phyloP scores from a whole-genome alignment of 2,113 vertebrate genomes.

The Heloderma charlesbogerti region DNA sequence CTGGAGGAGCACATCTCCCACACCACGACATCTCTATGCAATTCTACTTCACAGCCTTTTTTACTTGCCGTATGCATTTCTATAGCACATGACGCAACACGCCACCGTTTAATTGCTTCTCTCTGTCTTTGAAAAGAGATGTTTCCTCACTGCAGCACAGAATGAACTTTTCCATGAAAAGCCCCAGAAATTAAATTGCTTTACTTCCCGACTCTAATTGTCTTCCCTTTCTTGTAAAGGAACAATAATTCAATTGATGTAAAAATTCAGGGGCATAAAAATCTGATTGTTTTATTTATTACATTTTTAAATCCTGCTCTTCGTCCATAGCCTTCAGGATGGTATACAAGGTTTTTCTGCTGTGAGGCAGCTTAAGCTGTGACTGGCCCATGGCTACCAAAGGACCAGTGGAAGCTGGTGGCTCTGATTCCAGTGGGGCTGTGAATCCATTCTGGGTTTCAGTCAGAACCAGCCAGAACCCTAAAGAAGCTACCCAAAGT shows the following conservation, averaged over 20 bases:
- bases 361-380: no score
- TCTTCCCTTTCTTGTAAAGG: neutral
- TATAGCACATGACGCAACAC: constrained; percentile 3
- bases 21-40: constrained; percentile 57
- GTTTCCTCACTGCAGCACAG: neutral
- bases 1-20: constrained; percentile 37
- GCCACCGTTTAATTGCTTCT: constrained; percentile 5
- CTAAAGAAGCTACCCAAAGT: no score
- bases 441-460: no score
- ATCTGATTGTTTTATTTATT: neutral
- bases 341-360: no score
- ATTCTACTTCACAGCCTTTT: constrained; percentile 47
- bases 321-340: no score
- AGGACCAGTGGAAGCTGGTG: no score
- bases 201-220: neutral
- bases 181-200: neutral
- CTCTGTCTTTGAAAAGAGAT: constrained; percentile 50
- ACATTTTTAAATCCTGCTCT: neutral
- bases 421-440: no score
- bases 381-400: no score
- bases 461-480: no score
- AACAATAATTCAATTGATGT: neutral
- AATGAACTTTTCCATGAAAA: constrained; percentile 13
- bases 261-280: neutral
- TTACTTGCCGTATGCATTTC: constrained; percentile 34